phyloP scores from a whole-genome alignment of 2,113 vertebrate species.

The Pluvialis apricaria region DNA sequence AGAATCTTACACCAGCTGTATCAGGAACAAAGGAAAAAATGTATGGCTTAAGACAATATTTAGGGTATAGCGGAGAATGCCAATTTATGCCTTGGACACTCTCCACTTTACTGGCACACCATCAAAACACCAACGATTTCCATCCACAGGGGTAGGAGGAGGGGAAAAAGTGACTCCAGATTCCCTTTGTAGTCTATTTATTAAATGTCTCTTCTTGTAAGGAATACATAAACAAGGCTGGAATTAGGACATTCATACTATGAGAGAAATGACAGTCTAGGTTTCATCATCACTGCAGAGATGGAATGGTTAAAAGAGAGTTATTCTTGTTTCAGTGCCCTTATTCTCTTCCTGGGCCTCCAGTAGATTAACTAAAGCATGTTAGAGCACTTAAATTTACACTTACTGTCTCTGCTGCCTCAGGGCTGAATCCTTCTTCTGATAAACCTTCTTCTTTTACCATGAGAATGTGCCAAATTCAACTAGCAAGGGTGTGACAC shows the following conservation, averaged over 20 bases:
- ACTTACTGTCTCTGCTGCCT: background rate
- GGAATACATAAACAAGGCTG: background rate
- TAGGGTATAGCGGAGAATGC: background rate
- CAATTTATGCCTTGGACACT: background rate
- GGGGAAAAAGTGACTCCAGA: background rate
- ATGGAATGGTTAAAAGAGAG: background rate
- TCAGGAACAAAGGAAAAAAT: background rate
- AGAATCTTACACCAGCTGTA: background rate
- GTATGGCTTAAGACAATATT: background rate
- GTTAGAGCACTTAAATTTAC: background rate
- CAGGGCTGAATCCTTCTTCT: background rate
- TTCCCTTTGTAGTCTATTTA: background rate
- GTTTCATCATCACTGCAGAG: background rate
- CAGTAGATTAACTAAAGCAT: background rate
- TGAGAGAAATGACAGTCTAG: background rate
- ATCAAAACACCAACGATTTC: background rate
- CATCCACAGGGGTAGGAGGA: background rate
- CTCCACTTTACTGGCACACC: background rate
- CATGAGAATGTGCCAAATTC: background rate
- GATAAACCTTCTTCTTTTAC: background rate
- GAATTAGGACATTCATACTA: background rate
- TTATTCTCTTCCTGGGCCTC: background rate
- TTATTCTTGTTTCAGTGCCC: background rate
- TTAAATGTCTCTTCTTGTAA: background rate
- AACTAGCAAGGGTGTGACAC: background rate